Base-by-base conservation (phyloP, 2,888 invertebrate genomes). In the Diarsia mendica region DNA sequence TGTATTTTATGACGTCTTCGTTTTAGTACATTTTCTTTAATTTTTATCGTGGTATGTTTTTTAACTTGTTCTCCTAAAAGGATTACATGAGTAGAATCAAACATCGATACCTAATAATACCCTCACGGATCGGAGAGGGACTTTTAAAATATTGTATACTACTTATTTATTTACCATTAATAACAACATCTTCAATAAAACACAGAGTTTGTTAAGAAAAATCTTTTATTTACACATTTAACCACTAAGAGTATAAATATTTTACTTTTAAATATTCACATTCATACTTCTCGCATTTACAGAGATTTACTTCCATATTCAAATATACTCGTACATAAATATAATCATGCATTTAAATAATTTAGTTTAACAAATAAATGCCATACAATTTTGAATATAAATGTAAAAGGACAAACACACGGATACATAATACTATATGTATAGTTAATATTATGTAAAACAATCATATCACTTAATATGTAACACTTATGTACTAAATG, bases 171-270 rank as follows among this genome's bases (percentile, higher is more conserved):
- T 28, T 51, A 55, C 51, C 76, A 77, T 64, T 70, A 79, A 81
- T 82, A 61, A 85, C 64, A 80, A 82, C 83, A 55, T 85, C 82
- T 87, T 75, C 9, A 79, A 85, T 85, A 86, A 84, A 83, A 87
- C 86, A 88, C 77, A 72, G 33, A 72, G 46, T 77, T 77, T 79
- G 88, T 86, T 88, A 88, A 88, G 87, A 89, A 90, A 90, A 89
- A 88, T 91, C 82, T 90, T 96, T 95, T 96, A 96, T 96, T 95
- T 96, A 96, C 95, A 96, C 89, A 89, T 91, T 91, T 93, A 91
- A 89, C 82, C 89, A 89, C 95, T 94, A 94, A 64, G 88, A 91
- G 89, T 89, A 94, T 93, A 94, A 95, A 94, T 94, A 95, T 90
- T 86, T 87, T 76, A 85, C 20, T 5, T 73, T 79, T 81, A 80